phyloP scores from a whole-genome alignment of 2,797 vertebrate species.

The Siniperca obscura region DNA sequence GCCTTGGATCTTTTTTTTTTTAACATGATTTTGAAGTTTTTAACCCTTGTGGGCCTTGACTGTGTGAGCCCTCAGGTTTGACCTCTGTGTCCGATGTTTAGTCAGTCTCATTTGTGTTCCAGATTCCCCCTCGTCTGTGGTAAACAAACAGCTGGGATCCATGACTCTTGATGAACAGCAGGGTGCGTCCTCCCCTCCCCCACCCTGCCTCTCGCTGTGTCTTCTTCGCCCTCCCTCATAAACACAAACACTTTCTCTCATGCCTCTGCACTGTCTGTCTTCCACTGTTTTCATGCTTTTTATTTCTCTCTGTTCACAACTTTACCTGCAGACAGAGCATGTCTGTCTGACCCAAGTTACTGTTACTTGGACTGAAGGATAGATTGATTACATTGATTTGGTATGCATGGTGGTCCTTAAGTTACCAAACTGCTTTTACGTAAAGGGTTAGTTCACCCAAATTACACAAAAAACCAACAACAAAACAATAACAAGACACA shows the following conservation, averaged over 20 bases:
- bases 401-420: neutral
- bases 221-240: conserved; percentile 22
- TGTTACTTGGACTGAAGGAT: conserved; percentile 1
- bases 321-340: conserved; percentile 1
- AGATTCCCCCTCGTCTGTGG: conserved; percentile 98
- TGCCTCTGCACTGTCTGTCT: conserved; percentile 16
- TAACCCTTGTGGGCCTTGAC: conserved; percentile 47
- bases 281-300: conserved; percentile 24
- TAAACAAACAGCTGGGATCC: conserved; percentile 99
- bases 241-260: conserved; percentile 20
- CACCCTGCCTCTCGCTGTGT: conserved; percentile 40
- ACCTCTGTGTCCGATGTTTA: conserved; percentile 80
- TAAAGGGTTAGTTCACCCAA: neutral
- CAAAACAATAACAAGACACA: neutral
- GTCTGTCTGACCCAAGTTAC: conserved; percentile 18
- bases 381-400: neutral
- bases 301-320: conserved; percentile 18
- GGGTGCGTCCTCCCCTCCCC: conserved; percentile 89
- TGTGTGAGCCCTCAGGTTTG: conserved; percentile 57
- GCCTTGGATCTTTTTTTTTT: conserved; percentile 28
- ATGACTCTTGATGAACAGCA: conserved; percentile 98
- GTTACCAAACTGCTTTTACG: neutral
- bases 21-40: conserved; percentile 34
- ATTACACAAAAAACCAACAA: neutral
- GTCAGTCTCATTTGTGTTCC: conserved; percentile 95